Conservation (phyloP, 2,888 invertebrate genomes). For the Drosophila birchii region DNA sequence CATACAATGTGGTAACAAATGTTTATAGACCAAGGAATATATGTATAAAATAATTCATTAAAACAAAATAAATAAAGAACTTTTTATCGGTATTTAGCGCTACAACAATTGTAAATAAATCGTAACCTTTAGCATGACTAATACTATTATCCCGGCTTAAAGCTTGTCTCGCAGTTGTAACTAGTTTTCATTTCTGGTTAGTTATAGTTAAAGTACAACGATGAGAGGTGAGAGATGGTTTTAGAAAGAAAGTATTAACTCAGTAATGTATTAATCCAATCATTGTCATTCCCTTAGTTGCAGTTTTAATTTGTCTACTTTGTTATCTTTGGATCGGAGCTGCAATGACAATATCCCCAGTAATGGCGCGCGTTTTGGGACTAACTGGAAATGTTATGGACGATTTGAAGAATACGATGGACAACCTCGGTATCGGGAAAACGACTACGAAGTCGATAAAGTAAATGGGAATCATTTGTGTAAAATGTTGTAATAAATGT, state of each 20-base stretch:
- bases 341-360: background rate
- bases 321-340: background rate
- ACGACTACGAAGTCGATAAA: no score
- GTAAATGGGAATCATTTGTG: no score
- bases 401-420: no score
- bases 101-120: background rate
- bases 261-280: background rate
- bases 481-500: background rate
- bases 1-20: background rate
- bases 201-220: conserved; percentile 7
- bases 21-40: background rate
- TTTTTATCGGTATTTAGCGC: background rate
- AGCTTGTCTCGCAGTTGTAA: background rate
- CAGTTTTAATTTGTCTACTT: conserved; percentile 3
- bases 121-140: conserved; percentile 9
- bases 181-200: background rate
- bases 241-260: background rate
- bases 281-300: background rate
- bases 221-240: conserved; percentile 17
- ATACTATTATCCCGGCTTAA: conserved; percentile 10
- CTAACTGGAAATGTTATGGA: no score
- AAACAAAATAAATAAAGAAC: background rate
- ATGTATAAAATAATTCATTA: no score
- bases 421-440: no score
- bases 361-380: no score